Conservation (phyloP, 1,140 invertebrate genomes). For the Lepidurus apus region DNA sequence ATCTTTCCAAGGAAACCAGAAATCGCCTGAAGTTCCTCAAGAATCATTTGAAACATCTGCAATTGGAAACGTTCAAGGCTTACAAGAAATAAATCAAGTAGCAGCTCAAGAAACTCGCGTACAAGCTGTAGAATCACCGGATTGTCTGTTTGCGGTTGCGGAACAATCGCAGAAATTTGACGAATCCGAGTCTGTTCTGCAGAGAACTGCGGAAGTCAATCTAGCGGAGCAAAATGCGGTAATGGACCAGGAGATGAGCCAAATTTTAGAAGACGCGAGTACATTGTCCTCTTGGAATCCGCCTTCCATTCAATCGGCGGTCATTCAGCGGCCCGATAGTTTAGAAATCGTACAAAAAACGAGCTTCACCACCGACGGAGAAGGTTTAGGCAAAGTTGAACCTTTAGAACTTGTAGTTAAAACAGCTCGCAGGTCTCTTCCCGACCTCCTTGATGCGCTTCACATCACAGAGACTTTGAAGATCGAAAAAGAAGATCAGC, state of each 20-base stretch:
- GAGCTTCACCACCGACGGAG: background rate
- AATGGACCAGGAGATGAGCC: background rate
- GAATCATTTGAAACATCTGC: no score
- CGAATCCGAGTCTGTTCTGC: background rate
- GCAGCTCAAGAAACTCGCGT: no score
- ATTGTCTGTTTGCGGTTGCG: no score
- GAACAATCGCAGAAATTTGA: no score
- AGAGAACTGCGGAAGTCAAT: background rate
- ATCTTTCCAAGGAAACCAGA: no score
- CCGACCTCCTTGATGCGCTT: background rate
- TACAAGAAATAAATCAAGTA: no score
- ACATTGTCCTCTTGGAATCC: background rate
- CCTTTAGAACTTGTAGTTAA: background rate
- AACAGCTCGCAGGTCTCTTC: background rate
- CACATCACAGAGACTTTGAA: constrained; percentile 31
- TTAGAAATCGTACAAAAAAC: background rate
- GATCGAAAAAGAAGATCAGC: constrained; percentile 26
- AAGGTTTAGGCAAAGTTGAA: background rate
- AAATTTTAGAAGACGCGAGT: background rate
- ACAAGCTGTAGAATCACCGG: no score
- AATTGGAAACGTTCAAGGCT: no score
- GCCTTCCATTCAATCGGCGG: background rate
- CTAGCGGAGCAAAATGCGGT: background rate
- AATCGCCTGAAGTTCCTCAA: no score
- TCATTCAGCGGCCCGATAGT: background rate